Conservation (phyloP, 1,140 invertebrate genomes). For the Anastatus disparis region DNA sequence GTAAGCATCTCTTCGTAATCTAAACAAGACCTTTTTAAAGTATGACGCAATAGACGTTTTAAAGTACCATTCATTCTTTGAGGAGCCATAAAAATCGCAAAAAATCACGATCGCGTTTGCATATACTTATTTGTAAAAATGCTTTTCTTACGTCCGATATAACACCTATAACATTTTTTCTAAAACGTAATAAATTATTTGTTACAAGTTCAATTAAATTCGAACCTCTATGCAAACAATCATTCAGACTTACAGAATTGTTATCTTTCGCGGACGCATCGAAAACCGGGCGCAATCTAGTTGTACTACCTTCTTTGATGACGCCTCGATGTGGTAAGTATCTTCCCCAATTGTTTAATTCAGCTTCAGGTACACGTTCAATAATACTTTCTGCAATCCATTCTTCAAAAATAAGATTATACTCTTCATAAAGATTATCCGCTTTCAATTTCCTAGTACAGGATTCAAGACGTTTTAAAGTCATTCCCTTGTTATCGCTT, state of each 20-base stretch:
- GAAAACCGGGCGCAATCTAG: conserved; percentile 42
- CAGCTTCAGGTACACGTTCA: conserved; percentile 32
- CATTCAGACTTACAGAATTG: conserved; percentile 49
- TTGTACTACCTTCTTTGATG: conserved; percentile 41
- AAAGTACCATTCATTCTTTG: too few species aligned
- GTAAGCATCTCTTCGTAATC: too few species aligned
- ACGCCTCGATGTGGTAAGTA: conserved; percentile 43
- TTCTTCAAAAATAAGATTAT: conserved; percentile 34
- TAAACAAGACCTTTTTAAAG: too few species aligned
- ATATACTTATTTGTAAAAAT: conserved; percentile 57
- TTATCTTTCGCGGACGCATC: conserved; percentile 38
- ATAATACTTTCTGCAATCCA: conserved; percentile 44
- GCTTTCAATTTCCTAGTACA: background rate
- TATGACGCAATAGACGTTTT: too few species aligned
- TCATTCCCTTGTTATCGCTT: conserved; percentile 28
- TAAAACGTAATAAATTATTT: conserved; percentile 53
- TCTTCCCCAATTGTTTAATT: background rate
- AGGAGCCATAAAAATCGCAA: conserved; percentile 53
- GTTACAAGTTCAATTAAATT: conserved; percentile 44
- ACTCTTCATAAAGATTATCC: conserved; percentile 9
- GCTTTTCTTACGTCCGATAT: conserved; percentile 60
- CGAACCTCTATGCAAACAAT: conserved; percentile 55
- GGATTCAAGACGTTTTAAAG: too few species aligned
- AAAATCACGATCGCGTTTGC: conserved; percentile 49
- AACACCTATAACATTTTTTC: conserved; percentile 52